A percentile compares a stretch with the other conserved stretches of the same genome.
Evolutionary conservation across 2,888 invertebrate species (phyloP).

Genomic region (Pocota personata): DNA sequence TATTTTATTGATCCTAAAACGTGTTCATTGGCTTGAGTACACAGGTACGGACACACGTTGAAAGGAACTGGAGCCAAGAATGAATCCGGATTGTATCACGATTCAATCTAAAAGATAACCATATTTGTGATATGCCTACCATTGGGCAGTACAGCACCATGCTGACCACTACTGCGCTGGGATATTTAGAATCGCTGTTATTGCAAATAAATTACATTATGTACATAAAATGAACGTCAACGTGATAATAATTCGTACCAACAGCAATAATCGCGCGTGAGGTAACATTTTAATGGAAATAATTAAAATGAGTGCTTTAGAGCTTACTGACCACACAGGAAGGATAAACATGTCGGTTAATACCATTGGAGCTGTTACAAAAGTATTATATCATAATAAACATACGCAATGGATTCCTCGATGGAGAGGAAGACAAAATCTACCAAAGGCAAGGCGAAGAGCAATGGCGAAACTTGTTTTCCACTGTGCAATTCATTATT

Average conservation of each 20-base stretch:
- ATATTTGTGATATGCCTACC: background rate
- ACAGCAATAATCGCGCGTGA: slow-evolving; percentile 14
- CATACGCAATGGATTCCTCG: background rate
- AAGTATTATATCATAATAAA: background rate
- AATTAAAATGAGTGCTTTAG: slow-evolving; percentile 13
- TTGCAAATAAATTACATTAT: background rate
- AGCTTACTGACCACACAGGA: slow-evolving; percentile 8
- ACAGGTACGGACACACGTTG: background rate
- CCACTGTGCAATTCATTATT: background rate
- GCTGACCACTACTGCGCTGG: background rate
- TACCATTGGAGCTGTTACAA: background rate
- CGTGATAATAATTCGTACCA: background rate
- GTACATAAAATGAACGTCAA: background rate
- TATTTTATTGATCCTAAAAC: slow-evolving; percentile 27
- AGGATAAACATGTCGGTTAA: background rate
- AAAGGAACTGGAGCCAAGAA: background rate
- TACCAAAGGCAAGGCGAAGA: too few relatives aligned
- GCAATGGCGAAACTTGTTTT: background rate
- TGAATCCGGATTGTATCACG: background rate
- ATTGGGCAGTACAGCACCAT: background rate
- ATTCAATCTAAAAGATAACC: slow-evolving; percentile 9
- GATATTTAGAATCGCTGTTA: background rate
- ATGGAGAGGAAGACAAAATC: background rate
- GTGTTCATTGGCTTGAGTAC: slow-evolving; percentile 6
- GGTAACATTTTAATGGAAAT: slow-evolving; percentile 23